Evolutionary conservation across 2,797 vertebrate species (phyloP).

Genomic region (Diglossa cyanea): DNA sequence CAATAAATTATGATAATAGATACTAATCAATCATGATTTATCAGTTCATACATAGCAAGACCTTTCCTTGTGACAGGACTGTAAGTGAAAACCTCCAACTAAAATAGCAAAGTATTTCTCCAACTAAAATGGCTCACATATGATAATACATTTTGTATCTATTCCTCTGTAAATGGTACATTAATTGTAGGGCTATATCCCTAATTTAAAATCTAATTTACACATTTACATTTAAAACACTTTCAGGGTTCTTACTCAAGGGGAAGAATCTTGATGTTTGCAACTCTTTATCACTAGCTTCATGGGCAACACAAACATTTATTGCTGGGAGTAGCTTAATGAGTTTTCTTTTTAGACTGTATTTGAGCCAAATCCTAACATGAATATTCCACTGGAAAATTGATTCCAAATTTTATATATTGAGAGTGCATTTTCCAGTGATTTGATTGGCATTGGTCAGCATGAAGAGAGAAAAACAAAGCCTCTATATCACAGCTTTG

Average conservation of each 20-base stretch:
- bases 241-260: not conserved
- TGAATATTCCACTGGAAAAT: not conserved
- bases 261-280: not conserved
- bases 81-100: not conserved
- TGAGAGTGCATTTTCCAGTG: not conserved
- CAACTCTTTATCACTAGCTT: not conserved
- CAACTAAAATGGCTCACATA: not conserved
- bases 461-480: not conserved
- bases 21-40: not conserved
- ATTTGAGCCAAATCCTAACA: not conserved
- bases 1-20: not conserved
- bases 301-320: not conserved
- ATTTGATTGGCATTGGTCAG: not conserved
- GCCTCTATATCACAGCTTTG: not conserved
- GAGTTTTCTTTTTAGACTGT: not conserved
- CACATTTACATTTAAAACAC: not conserved
- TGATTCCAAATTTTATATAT: not conserved
- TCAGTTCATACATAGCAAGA: not conserved
- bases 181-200: not conserved
- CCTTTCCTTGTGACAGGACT: not conserved
- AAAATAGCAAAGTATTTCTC: not conserved
- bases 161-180: not conserved
- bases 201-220: not conserved
- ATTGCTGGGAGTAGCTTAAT: not conserved
- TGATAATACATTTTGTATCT: not conserved